These are phyloP conservation scores for Odocoileus hemionus DNA, from an alignment of 2,113 vertebrate genomes.

Conservation along the genomic window DNA sequence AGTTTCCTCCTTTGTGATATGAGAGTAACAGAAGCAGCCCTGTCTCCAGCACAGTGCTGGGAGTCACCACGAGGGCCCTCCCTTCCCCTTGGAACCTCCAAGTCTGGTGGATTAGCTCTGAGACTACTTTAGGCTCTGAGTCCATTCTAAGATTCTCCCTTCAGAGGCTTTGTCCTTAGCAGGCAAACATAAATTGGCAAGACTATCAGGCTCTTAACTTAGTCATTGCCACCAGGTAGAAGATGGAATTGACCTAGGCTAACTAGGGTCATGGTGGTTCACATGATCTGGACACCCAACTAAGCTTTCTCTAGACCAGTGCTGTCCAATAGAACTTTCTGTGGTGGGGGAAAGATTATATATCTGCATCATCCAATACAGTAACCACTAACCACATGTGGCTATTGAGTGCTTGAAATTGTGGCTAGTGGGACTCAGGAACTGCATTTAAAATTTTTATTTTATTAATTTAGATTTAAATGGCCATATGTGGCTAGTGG, in stretches of 20 bases:
- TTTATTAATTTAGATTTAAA: conserved; percentile 13
- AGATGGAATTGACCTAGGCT: background rate
- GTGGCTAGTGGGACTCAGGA: background rate
- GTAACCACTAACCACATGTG: background rate
- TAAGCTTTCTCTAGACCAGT: background rate
- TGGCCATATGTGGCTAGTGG: background rate
- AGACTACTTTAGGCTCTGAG: background rate
- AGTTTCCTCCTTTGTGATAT: background rate
- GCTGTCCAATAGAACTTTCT: background rate
- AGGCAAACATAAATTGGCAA: background rate
- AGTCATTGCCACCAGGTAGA: background rate
- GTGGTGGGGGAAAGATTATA: rapidly evolving
- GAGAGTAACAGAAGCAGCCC: background rate
- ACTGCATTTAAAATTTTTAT: background rate
- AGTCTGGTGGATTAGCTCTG: background rate
- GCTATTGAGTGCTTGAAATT: background rate
- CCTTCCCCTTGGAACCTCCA: background rate
- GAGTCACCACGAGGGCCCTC: background rate
- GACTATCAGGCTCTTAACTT: background rate
- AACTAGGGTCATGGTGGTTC: background rate
- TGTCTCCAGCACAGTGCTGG: background rate
- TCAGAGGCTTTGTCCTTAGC: background rate
- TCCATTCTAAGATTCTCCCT: background rate
- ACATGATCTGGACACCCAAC: rapidly evolving
- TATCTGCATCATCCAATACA: too few relatives aligned